phyloP scores from a whole-genome alignment of 2,888 invertebrate genomes.

The Acleris literana region DNA sequence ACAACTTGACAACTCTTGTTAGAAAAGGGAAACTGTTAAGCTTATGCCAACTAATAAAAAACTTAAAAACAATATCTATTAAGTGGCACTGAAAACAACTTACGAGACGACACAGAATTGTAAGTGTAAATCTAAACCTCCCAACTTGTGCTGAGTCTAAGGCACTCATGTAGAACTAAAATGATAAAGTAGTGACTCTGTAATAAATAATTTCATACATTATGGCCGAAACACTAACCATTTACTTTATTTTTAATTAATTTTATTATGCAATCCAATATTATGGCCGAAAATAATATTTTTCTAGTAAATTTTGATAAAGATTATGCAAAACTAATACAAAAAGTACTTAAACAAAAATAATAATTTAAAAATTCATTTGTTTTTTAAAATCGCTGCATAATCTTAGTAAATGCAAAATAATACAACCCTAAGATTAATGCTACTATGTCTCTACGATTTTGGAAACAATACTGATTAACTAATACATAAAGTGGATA shows the following conservation, averaged over 20 bases:
- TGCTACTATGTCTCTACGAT: constrained; percentile 24
- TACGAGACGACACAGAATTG: constrained; percentile 44
- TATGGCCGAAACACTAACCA: constrained; percentile 29
- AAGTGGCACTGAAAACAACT: constrained; percentile 70
- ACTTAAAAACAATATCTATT: constrained; percentile 47
- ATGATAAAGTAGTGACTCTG: constrained; percentile 28
- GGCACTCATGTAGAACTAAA: constrained; percentile 55
- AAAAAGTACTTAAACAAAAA: constrained; percentile 22
- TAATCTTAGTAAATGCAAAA: constrained; percentile 35
- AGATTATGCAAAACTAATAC: constrained; percentile 31
- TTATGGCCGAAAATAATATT: constrained; percentile 43
- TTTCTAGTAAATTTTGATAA: constrained; percentile 37
- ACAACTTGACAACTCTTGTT: constrained; percentile 53
- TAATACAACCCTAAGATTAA: constrained; percentile 30
- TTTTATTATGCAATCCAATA: constrained; percentile 34
- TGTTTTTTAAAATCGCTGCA: constrained; percentile 33
- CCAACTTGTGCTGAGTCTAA: constrained; percentile 67
- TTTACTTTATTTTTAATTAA: constrained; percentile 14
- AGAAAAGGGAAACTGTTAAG: constrained; percentile 58
- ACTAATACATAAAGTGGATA: constrained; percentile 27
- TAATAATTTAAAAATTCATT: constrained; percentile 33
- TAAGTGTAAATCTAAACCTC: constrained; percentile 48
- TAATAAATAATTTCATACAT: constrained; percentile 28
- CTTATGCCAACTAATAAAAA: constrained; percentile 69
- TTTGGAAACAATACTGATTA: constrained; percentile 35